Evolutionary conservation across 2,888 invertebrate genomes (phyloP), one percentile per base, ranked within the genome.

Genomic region (Mythimna ferrago): DNA sequence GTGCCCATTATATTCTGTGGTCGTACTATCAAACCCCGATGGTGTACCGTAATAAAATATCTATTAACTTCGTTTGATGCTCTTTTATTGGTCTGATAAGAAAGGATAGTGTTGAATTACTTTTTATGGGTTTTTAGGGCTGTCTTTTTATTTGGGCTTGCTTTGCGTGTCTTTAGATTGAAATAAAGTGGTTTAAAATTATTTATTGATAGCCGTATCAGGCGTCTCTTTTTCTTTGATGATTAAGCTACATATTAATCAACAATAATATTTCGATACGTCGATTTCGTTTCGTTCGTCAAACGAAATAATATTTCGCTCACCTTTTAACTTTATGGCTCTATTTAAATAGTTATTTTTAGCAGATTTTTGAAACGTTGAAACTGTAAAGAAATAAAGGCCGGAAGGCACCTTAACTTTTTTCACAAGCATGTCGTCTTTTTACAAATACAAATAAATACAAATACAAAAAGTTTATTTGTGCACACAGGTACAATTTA

Each of bases 51-150:
- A 77, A 80, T 84, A 84, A 84, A 84, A 84, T 78, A 83, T 74
- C 78, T 84, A 83, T 86, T 84, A 80, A 73, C 66, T 63, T 64
- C 51, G 66, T 75, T 79, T 78, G 69, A 79, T 76, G 76, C 62
- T 61, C 73, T 73, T 84, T 83, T 73, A 80, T 80, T 66, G 53
- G 54, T 6, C 16, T 66, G 84, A 86, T 86, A 84, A 82, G 73
- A 67, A 73, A 70, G 71, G 76, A 73, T 73, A 62, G 77, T 58
- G 64, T 70, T 58, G 51, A 53, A 68, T 75, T 73, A 70, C 66
- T 21, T 69, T 80, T 75, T 76, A 81, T 65, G 19, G 44, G 32
- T 51, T 61, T 48, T 19, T 21, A 35, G 32, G 35, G 41, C 21
- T 75, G 57, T 61, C 10, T 64, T 67, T 67, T 61, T 58, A n/a